phyloP scores from a whole-genome alignment of 2,888 invertebrate species.

The Dolichomitus sp. region DNA sequence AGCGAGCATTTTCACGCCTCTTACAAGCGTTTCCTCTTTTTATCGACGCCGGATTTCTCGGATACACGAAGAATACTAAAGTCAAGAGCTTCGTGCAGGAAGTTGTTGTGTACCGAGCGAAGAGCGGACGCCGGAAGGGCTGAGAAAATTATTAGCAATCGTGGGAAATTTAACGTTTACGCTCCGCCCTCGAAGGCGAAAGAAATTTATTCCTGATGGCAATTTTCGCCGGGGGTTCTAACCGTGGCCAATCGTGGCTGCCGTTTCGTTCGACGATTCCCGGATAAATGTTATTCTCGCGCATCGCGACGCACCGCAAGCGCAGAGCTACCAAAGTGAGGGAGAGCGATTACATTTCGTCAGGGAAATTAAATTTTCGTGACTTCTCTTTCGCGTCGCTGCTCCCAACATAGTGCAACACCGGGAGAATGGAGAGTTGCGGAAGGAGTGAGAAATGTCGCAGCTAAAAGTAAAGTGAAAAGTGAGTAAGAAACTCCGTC shows the following conservation, averaged over 20 bases:
- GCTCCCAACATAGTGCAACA: background rate
- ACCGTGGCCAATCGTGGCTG: conserved; percentile 20
- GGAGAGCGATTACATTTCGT: conserved; percentile 61
- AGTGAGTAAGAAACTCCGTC: conserved; percentile 14
- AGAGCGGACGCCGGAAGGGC: background rate
- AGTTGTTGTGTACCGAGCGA: background rate
- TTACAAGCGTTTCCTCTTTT: conserved; percentile 23
- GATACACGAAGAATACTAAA: conserved; percentile 34
- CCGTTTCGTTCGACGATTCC: background rate
- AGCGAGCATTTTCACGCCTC: conserved; percentile 2
- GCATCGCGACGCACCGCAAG: conserved; percentile 1
- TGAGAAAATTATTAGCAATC: conserved; percentile 66
- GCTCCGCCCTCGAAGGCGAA: conserved; percentile 41
- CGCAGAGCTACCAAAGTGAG: background rate
- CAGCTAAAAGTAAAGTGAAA: conserved; percentile 5
- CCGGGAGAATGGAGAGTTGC: background rate
- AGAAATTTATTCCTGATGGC: conserved; percentile 67
- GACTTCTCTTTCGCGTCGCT: background rate
- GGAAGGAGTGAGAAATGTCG: conserved; percentile 2
- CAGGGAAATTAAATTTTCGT: conserved; percentile 51
- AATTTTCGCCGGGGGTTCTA: conserved; percentile 31
- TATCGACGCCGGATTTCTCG: conserved; percentile 35
- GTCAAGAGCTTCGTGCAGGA: background rate
- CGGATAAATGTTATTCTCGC: conserved; percentile 6
- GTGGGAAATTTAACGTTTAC: conserved; percentile 50